These are phyloP conservation scores for Marcusenius ussheri DNA, from an alignment of 2,113 vertebrate species.

Conservation along the genomic window DNA sequence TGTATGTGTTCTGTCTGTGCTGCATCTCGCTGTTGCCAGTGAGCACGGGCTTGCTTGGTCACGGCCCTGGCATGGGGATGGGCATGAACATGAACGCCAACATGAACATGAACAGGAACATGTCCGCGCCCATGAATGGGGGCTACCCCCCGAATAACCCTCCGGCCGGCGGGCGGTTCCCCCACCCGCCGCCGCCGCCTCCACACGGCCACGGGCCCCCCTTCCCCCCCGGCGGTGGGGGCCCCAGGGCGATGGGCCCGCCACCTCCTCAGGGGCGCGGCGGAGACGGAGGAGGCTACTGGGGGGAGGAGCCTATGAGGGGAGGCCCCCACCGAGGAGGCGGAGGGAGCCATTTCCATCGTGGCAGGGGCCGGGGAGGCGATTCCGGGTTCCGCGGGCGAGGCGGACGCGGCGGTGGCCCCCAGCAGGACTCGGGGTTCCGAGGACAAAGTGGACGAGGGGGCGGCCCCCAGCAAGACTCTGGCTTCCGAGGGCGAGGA, in stretches of 20 bases:
- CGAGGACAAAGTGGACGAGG: background rate
- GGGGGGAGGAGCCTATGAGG: slow-evolving; percentile 79
- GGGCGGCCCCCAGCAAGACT: background rate
- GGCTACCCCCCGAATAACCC: slow-evolving; percentile 73
- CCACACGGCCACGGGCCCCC: slow-evolving; percentile 69
- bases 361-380: slow-evolving; percentile 64
- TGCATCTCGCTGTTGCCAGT: slow-evolving; percentile 44
- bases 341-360: slow-evolving; percentile 57
- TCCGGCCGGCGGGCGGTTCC: slow-evolving; percentile 59
- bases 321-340: slow-evolving; percentile 65
- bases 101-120: slow-evolving; percentile 49
- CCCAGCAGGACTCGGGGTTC: slow-evolving; percentile 42
- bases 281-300: slow-evolving; percentile 70
- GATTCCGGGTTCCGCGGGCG: slow-evolving; percentile 36
- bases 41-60: slow-evolving; percentile 69
- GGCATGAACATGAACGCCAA: background rate
- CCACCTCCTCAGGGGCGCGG: slow-evolving; percentile 63
- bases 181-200: slow-evolving; percentile 61
- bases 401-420: background rate
- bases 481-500: slow-evolving; percentile 41
- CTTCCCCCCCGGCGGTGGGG: slow-evolving; percentile 50
- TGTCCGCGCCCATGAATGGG: slow-evolving; percentile 69
- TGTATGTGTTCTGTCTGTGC: background rate
- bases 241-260: slow-evolving; percentile 71
- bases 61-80: slow-evolving; percentile 63